phyloP scores from a whole-genome alignment of 2,113 vertebrate genomes.

The Phalacrocorax carbo region DNA sequence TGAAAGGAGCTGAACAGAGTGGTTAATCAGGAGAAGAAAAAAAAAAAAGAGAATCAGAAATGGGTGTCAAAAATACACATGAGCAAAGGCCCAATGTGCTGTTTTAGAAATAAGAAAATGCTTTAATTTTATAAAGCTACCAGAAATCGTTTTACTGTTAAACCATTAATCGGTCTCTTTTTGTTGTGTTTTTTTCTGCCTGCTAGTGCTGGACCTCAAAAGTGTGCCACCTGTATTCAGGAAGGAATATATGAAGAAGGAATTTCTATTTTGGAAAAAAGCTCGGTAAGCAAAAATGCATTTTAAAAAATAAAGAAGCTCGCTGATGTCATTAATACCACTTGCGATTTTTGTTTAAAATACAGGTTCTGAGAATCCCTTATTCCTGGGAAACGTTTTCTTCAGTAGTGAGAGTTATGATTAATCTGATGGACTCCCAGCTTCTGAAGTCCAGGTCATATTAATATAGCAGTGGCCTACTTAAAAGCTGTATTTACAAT shows the following conservation, averaged over 20 bases:
- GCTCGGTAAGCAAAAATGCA: constrained; percentile 79
- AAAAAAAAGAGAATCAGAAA: not conserved
- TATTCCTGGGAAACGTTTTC: not conserved
- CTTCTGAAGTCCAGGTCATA: not conserved
- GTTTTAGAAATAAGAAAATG: not conserved
- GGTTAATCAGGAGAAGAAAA: not conserved
- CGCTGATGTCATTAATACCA: too few relatives aligned
- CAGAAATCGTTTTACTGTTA: not conserved
- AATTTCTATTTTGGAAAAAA: constrained; percentile 84
- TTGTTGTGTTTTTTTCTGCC: not conserved
- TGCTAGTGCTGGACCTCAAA: constrained; percentile 85
- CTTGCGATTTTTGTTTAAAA: not conserved
- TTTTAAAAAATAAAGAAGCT: not conserved
- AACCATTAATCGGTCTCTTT: not conserved
- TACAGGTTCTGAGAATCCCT: not conserved
- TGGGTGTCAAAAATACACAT: not conserved
- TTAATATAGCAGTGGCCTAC: not conserved
- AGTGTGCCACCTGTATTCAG: constrained; percentile 87
- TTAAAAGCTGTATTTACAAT: not conserved
- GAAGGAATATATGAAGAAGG: constrained; percentile 92
- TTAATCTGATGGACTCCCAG: not conserved
- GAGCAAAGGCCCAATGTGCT: not conserved
- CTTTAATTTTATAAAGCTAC: not conserved
- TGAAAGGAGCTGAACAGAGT: not conserved
- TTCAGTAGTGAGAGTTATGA: not conserved